Base-by-base conservation (phyloP, 1,140 invertebrate genomes). In the Trachelipus rathkii region DNA sequence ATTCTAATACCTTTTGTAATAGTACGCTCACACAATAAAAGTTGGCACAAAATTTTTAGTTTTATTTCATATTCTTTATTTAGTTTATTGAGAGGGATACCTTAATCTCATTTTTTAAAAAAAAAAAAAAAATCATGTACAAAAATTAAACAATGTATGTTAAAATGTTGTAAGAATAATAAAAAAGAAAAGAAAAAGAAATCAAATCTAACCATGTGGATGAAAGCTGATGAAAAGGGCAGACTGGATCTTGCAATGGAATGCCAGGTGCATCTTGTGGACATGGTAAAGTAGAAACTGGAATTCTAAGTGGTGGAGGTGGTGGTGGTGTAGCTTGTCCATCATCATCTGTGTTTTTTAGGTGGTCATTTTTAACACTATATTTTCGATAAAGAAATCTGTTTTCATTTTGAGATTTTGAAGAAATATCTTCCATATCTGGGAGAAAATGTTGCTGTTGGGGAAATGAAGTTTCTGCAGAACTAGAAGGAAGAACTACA, bases 171-270 rank as follows among this genome's bases (percentile, higher is more conserved):
- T 33, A 33, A 33, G 33, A 33, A 33, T 33, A 33, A 33, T 33
- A 33, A 33, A 33, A 33, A 33, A 33, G 1, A 33, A 1, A 33
- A 3, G 33, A 33, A 33, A 1, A 33, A 3, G 33, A 33, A 33
- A 33, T 33, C 33, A 33, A 3, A 81, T 85, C 86, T 81, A 83
- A 87, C 87, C 86, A 86, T 81, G 84, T 80, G 60, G 86, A 86
- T 79, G 82, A 81, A 53, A 81, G 76, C 69, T 83, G 83, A 82
- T 88, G 87, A 82, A 87, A 87, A 21, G 87, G 87, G 83, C 87
- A 88, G 69, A 84, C 82, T 81, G 84, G 80, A 81, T 87, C 84
- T 76, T 83, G 83, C 70, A 87, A 81, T n/a, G 85, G 83, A 44
- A 84, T 76, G n/a, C 82, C 82, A 23, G 78, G 77, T 4, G 74